Evolutionary conservation across 2,797 vertebrate species (phyloP), one percentile per base, ranked within the genome.

Genomic region (Hafferia zeledoni): DNA sequence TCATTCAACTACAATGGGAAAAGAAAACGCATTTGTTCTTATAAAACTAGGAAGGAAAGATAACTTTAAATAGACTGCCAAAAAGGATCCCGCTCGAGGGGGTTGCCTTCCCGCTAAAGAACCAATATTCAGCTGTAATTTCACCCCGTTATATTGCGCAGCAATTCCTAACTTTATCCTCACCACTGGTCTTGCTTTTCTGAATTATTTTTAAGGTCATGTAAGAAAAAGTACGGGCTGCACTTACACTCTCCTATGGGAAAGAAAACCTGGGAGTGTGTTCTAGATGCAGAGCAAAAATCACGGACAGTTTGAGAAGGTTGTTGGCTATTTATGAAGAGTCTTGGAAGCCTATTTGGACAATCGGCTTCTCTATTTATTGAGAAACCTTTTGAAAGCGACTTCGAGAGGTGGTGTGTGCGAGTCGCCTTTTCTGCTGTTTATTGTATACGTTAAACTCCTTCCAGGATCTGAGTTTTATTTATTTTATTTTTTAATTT

Each of bases 1-100:
- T 94, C 92, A 93, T 95, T 92, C 93, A 91, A 27, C 81, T 87
- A 94, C 94, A 95, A 90, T 78, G 69, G 90, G 78, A 92, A 95
- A 96, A 94, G 89, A 95, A 95, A 90, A 87, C 79, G 70, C 57
- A 79, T 92, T 95, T 85, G 87, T 96, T 93, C 77, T 81, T 86
- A 83, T 82, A 77, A 87, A 87, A 89, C 89, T 94, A 81, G 90
- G 89, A 96, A 95, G 75, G 95, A 83, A 80, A 92, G 92, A 89
- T 94, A 92, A 94, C 88, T 95, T 94, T 63, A 90, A 96, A 89
- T 64, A 81, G 84, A 39, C 56, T 83, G 49, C 56, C 71, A 61
- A 69, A 79, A 96, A 87, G 57, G 65, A 57, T 63, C 64, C 84
- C 63, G 65, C 82, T 91, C 65, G 15, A 72, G 65, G 92, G 91